These are phyloP conservation scores for Hydropsyche betteni DNA, from an alignment of 2,888 invertebrate genomes.

Conservation along the genomic window DNA sequence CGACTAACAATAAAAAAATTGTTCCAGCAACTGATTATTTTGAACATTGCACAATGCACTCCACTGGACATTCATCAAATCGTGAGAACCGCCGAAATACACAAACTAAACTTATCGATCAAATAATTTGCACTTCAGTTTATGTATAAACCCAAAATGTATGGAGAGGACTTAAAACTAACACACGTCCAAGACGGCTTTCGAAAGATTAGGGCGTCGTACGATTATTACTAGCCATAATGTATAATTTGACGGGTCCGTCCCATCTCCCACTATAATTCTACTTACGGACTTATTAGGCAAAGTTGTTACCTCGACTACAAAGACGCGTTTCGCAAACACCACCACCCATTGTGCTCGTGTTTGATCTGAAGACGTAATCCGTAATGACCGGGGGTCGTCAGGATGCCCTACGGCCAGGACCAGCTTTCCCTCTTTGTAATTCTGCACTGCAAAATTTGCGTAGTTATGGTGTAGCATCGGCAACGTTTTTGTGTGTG, in stretches of 20 bases:
- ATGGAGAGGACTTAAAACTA: no score
- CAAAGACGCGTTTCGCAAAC: constrained; percentile 43
- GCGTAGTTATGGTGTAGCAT: not conserved
- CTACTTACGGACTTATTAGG: constrained; percentile 45
- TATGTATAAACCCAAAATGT: not conserved
- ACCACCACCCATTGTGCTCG: constrained; percentile 49
- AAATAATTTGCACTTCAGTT: not conserved
- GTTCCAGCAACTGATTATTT: constrained; percentile 31
- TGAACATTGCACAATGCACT: constrained; percentile 27
- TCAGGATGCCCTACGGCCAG: constrained; percentile 41
- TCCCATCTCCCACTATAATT: constrained; percentile 7
- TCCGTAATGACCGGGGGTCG: constrained; percentile 51
- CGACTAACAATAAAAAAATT: not conserved
- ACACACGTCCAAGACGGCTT: not conserved
- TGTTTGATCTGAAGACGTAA: constrained; percentile 52
- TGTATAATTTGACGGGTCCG: constrained; percentile 21
- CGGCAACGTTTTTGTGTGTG: constrained; percentile 33
- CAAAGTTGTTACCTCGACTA: constrained; percentile 50
- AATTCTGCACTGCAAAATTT: constrained; percentile 47
- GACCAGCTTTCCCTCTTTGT: constrained; percentile 38
- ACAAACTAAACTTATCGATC: no score
- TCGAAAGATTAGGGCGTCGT: not conserved
- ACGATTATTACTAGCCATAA: constrained; percentile 14
- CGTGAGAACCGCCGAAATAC: constrained; percentile 30
- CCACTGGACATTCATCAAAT: constrained; percentile 43